Evolutionary conservation across 1,140 invertebrate genomes (phyloP).

Genomic region (Heliothis virescens): DNA sequence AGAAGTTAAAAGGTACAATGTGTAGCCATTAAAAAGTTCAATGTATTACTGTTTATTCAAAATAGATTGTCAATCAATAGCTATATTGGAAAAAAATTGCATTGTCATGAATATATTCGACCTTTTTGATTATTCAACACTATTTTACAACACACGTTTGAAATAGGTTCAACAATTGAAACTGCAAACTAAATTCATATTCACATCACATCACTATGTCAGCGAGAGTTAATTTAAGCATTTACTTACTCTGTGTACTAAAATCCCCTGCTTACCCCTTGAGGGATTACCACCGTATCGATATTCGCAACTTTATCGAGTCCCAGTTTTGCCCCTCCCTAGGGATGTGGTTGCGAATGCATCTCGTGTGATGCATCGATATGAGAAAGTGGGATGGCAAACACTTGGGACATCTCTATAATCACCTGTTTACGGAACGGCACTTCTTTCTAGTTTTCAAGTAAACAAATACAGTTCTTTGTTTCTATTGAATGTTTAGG

Average conservation of each 20-base stretch:
- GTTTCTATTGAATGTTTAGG: constrained; percentile 31
- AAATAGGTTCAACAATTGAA: constrained; percentile 9
- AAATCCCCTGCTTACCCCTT: constrained; percentile 29
- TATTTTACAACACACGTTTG: neutral
- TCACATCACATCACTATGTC: neutral
- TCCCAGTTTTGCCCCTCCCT: constrained; percentile 60
- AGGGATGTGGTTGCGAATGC: constrained; percentile 69
- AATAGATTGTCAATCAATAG: neutral
- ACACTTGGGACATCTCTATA: constrained; percentile 65
- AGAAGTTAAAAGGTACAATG: too few species aligned
- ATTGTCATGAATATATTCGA: neutral
- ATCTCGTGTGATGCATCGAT: constrained; percentile 71
- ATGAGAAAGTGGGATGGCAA: constrained; percentile 72
- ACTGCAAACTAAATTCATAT: neutral
- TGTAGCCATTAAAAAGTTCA: too few species aligned
- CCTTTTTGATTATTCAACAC: neutral
- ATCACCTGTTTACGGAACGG: constrained; percentile 64
- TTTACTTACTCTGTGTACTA: constrained; percentile 29
- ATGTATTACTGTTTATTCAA: too few species aligned
- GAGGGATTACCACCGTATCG: constrained; percentile 38
- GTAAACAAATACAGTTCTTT: constrained; percentile 30
- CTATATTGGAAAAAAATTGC: neutral
- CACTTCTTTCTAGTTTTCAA: constrained; percentile 40
- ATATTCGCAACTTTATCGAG: constrained; percentile 65
- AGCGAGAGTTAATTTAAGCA: constrained; percentile 11